These are phyloP conservation scores for Eremobia ochroleuca DNA, from an alignment of 2,888 invertebrate species.

Conservation along the genomic window DNA sequence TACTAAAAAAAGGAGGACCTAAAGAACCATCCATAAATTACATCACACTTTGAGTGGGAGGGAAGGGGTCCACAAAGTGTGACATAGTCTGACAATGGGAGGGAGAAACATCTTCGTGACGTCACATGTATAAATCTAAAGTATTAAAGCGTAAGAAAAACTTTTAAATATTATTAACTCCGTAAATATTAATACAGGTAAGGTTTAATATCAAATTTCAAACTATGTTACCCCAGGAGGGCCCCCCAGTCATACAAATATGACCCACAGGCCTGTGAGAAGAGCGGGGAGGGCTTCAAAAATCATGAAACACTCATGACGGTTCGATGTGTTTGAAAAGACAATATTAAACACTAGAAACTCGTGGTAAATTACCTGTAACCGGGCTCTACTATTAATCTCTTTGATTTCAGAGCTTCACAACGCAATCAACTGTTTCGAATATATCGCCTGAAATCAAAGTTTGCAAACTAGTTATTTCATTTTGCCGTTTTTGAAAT, in stretches of 20 bases:
- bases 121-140: neutral
- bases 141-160: no score
- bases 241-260: neutral
- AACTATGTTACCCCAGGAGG: no score
- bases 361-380: neutral
- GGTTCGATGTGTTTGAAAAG: neutral
- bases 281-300: neutral
- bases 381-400: neutral
- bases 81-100: neutral
- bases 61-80: neutral
- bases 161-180: no score
- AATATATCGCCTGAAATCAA: neutral
- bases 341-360: neutral
- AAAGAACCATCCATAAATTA: neutral
- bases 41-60: neutral
- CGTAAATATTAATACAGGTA: no score
- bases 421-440: neutral
- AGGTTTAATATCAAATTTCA: no score
- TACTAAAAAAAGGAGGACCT: no score
- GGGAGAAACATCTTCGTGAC: neutral
- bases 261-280: neutral
- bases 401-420: neutral
- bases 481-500: neutral
- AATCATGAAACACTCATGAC: neutral
- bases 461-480: neutral